Base-by-base conservation (phyloP, 2,888 invertebrate genomes). In the Campopleginae sp. region DNA sequence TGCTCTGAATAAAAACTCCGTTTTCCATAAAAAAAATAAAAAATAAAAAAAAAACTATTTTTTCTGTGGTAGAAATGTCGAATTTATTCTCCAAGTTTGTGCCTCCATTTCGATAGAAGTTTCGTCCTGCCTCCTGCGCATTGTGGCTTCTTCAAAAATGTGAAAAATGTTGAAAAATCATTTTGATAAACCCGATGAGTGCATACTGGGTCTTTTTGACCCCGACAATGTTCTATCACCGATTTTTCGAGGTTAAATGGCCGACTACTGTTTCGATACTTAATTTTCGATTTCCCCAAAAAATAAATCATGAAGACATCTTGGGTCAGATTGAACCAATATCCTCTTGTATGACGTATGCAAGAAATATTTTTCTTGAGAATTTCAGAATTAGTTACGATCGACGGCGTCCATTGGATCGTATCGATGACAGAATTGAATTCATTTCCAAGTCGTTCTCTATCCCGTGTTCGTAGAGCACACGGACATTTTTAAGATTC, bases 11-110 rank as follows among this genome's bases (percentile, higher is more conserved):
- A 14, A 42, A 19, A 66, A 19, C 6, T 14, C 14, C 12, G 3
- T 12, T 19, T 19, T 0, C 8, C 17, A 7, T 14, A 63, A n/a
- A n/a, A 6, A 38, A 38, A 8, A 38, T 8, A 38, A n/a, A n/a
- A n/a, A n/a, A 7, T 14, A 63, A n/a, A n/a, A 6, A 38, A 38
- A 8, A 38, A 38, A 38, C 6, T 38, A 38, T 8, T 63, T 82
- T 63, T 74, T 17, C n/a, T 63, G 66, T 8, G 58, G 66, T 74
- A 38, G 12, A 17, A 3, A 66, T 58, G 31, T n/a, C 27, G 12
- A 38, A 33, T 51, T 46, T 5, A 12, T 19, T 51, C 12, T 31
- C n/a, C 6, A 48, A 48, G 48, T 17, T 17, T 48, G n/a, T 48
- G 48, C 17, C 17, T 48, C 4, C 1, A 48, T 5, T 14, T 48